Evolutionary conservation across 1,140 invertebrate genomes (phyloP).

Genomic region (Tetramorium alpestre): DNA sequence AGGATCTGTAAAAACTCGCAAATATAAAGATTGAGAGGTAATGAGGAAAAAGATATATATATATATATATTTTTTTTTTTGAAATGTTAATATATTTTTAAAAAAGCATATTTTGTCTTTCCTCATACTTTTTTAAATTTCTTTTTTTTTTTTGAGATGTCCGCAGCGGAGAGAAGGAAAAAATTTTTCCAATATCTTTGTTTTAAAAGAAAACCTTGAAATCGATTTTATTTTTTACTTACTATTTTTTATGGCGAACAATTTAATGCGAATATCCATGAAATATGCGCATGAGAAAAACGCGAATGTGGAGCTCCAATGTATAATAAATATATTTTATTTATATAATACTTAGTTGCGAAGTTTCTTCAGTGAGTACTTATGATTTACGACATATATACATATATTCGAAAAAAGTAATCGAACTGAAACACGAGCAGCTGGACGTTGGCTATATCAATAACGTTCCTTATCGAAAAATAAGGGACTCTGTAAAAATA

Average conservation of each 20-base stretch:
- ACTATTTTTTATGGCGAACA: background rate
- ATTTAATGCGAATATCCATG: background rate
- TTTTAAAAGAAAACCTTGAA: background rate
- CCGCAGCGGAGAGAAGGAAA: background rate
- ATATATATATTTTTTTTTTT: background rate
- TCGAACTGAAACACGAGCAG: constrained; percentile 12
- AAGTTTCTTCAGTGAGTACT: constrained; percentile 50
- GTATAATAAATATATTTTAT: constrained; percentile 41
- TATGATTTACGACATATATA: constrained; percentile 50
- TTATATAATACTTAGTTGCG: constrained; percentile 22
- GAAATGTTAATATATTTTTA: background rate
- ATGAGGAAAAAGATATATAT: background rate
- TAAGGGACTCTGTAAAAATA: constrained; percentile 59
- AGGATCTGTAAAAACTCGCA: background rate
- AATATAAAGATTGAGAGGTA: background rate
- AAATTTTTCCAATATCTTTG: background rate
- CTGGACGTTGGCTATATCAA: constrained; percentile 60
- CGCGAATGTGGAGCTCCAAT: constrained; percentile 14
- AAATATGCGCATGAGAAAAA: background rate
- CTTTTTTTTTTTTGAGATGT: constrained; percentile 23
- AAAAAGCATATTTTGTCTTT: background rate
- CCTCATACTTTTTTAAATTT: constrained; percentile 7
- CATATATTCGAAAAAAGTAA: background rate
- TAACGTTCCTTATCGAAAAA: constrained; percentile 45
- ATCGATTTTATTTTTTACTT: background rate